These are phyloP conservation scores for Thalassoma bifasciatum DNA, from an alignment of 2,113 vertebrate species.

Conservation along the genomic window DNA sequence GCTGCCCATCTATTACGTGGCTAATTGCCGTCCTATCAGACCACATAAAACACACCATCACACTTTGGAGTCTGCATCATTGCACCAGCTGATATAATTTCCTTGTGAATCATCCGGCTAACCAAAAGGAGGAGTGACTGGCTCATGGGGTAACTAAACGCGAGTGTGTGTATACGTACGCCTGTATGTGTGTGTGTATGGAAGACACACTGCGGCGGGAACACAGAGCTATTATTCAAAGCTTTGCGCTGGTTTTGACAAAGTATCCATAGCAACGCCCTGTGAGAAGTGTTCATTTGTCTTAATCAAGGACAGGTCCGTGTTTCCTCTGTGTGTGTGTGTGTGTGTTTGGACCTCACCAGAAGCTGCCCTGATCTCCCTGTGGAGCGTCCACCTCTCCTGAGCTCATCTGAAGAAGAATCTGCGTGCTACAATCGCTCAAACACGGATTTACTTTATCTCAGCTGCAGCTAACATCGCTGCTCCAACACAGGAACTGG, in stretches of 20 bases:
- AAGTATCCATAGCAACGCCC: constrained; percentile 63
- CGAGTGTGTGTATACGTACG: background rate
- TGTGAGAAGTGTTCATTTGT: constrained; percentile 54
- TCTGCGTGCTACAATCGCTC: constrained; percentile 14
- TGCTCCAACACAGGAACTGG: constrained; percentile 25
- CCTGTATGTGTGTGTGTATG: background rate
- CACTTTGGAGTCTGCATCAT: constrained; percentile 73
- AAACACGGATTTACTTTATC: background rate
- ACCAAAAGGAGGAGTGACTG: constrained; percentile 59
- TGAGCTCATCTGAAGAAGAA: constrained; percentile 29
- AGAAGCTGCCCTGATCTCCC: constrained; percentile 9
- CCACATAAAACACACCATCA: constrained; percentile 77
- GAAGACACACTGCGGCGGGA: constrained; percentile 15
- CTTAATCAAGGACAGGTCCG: constrained; percentile 46
- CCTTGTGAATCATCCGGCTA: constrained; percentile 72
- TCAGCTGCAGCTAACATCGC: background rate
- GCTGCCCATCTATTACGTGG: constrained; percentile 79
- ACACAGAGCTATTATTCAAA: constrained; percentile 34
- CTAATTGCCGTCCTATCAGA: constrained; percentile 81
- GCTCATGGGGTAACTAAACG: background rate
- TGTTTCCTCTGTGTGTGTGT: constrained; percentile 13
- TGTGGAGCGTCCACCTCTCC: background rate
- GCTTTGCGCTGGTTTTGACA: constrained; percentile 49
- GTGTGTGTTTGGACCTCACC: constrained; percentile 6
- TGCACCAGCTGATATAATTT: constrained; percentile 75